phyloP scores from a whole-genome alignment of 1,140 invertebrate genomes.

The Heliothis virescens region DNA sequence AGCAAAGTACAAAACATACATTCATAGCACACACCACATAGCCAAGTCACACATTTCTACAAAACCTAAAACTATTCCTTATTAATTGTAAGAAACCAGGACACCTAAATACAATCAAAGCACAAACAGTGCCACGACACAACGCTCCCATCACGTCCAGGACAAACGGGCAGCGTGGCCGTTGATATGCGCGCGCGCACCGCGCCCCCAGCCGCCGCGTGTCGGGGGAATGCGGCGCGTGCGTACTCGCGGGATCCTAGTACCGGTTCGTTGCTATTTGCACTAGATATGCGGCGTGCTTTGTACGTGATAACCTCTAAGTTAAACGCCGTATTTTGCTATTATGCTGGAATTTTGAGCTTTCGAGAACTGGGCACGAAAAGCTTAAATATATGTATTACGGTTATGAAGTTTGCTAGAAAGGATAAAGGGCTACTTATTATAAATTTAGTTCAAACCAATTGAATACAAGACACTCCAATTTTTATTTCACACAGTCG shows the following conservation, averaged over 20 bases:
- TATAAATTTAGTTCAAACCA: too few relatives aligned
- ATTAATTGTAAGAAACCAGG: not conserved
- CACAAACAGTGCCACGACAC: not conserved
- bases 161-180: not conserved
- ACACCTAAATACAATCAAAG: not conserved
- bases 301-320: not conserved
- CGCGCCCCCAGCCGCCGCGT: constrained; percentile 27
- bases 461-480: too few relatives aligned
- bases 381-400: too few relatives aligned
- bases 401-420: too few relatives aligned
- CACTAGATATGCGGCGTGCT: constrained; percentile 19
- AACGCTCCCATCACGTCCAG: constrained; percentile 4
- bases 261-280: constrained; percentile 45
- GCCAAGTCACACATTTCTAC: too few relatives aligned
- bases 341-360: not conserved
- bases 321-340: not conserved
- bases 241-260: not conserved
- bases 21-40: too few relatives aligned
- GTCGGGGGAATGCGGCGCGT: not conserved
- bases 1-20: too few relatives aligned
- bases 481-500: too few relatives aligned
- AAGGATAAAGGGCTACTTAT: too few relatives aligned
- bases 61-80: too few relatives aligned
- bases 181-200: constrained; percentile 1
- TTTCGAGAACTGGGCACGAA: too few relatives aligned